Evolutionary conservation across 2,888 invertebrate genomes (phyloP).

Genomic region (Mesorhabditis spiculigera): DNA sequence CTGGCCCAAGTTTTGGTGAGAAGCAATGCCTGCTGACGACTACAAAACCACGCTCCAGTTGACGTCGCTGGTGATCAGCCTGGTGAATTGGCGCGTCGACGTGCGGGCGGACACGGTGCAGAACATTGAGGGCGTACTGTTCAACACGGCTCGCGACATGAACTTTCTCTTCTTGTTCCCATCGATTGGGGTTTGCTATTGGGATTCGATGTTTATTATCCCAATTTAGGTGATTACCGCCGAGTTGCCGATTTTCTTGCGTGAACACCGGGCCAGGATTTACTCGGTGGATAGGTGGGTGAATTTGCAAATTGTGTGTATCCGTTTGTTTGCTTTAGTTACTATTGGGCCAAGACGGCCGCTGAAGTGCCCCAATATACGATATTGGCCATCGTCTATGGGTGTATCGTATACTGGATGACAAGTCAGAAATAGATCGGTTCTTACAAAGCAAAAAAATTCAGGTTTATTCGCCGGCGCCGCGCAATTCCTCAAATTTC

Average conservation of each 20-base stretch:
- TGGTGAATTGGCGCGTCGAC: slow-evolving; percentile 37
- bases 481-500: slow-evolving; percentile 32
- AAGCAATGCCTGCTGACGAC: not conserved
- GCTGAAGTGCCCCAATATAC: slow-evolving; percentile 77
- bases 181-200: slow-evolving; percentile 73
- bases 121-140: slow-evolving; percentile 49
- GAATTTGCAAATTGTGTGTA: slow-evolving; percentile 67
- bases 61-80: slow-evolving; percentile 38
- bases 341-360: slow-evolving; percentile 71
- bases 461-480: slow-evolving; percentile 19
- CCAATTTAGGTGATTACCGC: slow-evolving; percentile 76
- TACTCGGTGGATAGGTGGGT: slow-evolving; percentile 78
- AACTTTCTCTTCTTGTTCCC: slow-evolving; percentile 90
- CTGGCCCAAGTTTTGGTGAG: slow-evolving; percentile 80
- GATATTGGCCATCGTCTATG: slow-evolving; percentile 78
- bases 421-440: slow-evolving; percentile 66
- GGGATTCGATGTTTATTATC: not conserved
- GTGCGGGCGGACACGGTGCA: slow-evolving; percentile 30
- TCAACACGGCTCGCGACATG: slow-evolving; percentile 67
- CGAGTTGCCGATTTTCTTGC: slow-evolving; percentile 81
- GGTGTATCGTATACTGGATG: slow-evolving; percentile 80
- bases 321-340: not conserved
- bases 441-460: not conserved
- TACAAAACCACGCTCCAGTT: slow-evolving; percentile 19
- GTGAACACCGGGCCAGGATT: slow-evolving; percentile 85